phyloP scores from a whole-genome alignment of 2,797 vertebrate species.

The Alosa sapidissima region DNA sequence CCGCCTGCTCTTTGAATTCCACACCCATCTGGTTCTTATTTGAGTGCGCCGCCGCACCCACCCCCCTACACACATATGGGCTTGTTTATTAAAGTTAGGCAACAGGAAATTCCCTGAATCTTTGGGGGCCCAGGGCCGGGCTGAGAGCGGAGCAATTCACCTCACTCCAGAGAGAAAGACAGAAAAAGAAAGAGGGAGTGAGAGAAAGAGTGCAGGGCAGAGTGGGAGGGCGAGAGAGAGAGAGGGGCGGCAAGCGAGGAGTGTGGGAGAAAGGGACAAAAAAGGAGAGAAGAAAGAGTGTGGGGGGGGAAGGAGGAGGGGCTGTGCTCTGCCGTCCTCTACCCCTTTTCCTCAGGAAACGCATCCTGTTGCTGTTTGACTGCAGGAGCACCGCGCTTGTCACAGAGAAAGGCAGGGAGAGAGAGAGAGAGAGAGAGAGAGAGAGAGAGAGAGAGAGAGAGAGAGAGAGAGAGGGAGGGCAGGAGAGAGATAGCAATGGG shows the following conservation, averaged over 20 bases:
- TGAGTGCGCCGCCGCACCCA: slow-evolving; percentile 39
- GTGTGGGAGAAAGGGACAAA: slow-evolving; percentile 39
- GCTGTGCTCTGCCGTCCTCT: slow-evolving; percentile 68
- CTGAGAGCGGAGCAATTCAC: neutral
- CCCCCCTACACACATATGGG: slow-evolving; percentile 79
- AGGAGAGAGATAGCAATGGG: slow-evolving; percentile 6
- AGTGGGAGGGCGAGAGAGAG: slow-evolving; percentile 22
- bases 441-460: slow-evolving; percentile 19
- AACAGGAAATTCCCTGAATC: slow-evolving; percentile 86
- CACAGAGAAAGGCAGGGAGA: slow-evolving; percentile 47
- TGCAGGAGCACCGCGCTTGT: slow-evolving; percentile 58
- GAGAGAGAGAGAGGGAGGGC: neutral
- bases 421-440: slow-evolving; percentile 39
- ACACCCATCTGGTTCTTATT: slow-evolving; percentile 76
- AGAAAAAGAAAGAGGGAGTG: slow-evolving; percentile 17
- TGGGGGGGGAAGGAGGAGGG: neutral
- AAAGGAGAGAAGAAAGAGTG: slow-evolving; percentile 25
- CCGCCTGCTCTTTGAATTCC: slow-evolving; percentile 64
- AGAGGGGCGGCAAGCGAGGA: slow-evolving; percentile 40
- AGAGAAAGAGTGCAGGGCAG: neutral
- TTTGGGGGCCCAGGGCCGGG: slow-evolving; percentile 65
- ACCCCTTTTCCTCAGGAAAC: slow-evolving; percentile 92
- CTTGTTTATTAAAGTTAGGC: slow-evolving; percentile 74
- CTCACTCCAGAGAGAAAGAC: neutral
- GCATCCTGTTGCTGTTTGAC: slow-evolving; percentile 92